phyloP scores from a whole-genome alignment of 2,888 invertebrate species.

The Lingula anatina region DNA sequence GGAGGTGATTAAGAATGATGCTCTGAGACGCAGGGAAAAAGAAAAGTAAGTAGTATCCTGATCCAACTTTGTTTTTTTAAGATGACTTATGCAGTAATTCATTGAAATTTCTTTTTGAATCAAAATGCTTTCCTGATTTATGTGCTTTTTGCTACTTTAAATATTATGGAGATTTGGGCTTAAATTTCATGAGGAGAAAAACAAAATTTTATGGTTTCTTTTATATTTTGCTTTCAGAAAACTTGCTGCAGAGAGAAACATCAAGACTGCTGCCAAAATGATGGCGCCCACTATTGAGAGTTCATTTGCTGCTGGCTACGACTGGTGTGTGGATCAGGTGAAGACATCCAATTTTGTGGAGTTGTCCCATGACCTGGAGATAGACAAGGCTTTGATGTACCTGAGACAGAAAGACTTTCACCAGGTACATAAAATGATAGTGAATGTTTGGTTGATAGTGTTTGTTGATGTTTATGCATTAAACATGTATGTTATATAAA shows the following conservation, averaged over 20 bases:
- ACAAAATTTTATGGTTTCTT: not conserved
- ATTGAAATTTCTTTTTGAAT: not conserved
- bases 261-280: conserved; percentile 81
- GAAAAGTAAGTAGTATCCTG: conserved; percentile 50
- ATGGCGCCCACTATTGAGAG: conserved; percentile 77
- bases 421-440: too few species aligned
- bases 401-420: conserved; percentile 74
- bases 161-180: not conserved
- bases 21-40: conserved; percentile 68
- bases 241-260: conserved; percentile 72
- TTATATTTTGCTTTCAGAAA: conserved; percentile 54
- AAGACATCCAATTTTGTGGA: conserved; percentile 81
- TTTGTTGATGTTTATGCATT: too few species aligned
- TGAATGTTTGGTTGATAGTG: too few species aligned
- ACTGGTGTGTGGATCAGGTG: conserved; percentile 82
- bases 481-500: too few species aligned
- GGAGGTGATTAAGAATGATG: conserved; percentile 73
- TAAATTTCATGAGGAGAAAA: not conserved
- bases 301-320: conserved; percentile 56
- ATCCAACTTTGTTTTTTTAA: not conserved
- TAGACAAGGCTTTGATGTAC: conserved; percentile 83
- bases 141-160: not conserved
- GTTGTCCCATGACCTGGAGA: conserved; percentile 81
- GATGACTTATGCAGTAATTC: not conserved
- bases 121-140: not conserved